Conservation (phyloP, 2,797 vertebrate species). For the Glyptemys insculpta region DNA sequence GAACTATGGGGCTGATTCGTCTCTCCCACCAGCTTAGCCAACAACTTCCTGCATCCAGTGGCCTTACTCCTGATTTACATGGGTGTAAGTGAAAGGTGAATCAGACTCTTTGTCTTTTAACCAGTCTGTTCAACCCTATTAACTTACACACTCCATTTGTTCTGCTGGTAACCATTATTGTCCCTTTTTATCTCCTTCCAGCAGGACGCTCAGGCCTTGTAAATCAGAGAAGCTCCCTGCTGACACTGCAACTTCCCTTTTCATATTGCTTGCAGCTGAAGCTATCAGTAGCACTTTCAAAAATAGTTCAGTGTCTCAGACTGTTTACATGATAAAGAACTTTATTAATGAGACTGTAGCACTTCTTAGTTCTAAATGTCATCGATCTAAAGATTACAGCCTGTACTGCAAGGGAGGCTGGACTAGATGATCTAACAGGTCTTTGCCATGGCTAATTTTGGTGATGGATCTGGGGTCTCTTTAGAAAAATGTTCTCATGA, state of each 20-base stretch:
- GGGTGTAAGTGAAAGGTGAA: rapidly evolving
- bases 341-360: background rate
- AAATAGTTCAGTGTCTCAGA: background rate
- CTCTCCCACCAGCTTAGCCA: rapidly evolving
- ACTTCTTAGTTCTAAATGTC: background rate
- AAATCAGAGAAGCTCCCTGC: background rate
- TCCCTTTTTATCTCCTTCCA: background rate
- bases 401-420: background rate
- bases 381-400: background rate
- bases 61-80: rapidly evolving
- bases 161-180: background rate
- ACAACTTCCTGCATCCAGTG: rapidly evolving
- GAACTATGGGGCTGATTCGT: rapidly evolving
- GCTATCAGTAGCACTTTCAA: background rate
- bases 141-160: background rate
- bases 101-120: background rate
- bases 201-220: background rate
- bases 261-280: background rate
- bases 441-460: background rate
- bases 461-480: background rate
- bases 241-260: background rate
- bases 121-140: background rate
- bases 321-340: background rate
- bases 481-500: background rate
- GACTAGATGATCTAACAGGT: background rate